phyloP scores from a whole-genome alignment of 2,113 vertebrate species.

The Takifugu bimaculatus region DNA sequence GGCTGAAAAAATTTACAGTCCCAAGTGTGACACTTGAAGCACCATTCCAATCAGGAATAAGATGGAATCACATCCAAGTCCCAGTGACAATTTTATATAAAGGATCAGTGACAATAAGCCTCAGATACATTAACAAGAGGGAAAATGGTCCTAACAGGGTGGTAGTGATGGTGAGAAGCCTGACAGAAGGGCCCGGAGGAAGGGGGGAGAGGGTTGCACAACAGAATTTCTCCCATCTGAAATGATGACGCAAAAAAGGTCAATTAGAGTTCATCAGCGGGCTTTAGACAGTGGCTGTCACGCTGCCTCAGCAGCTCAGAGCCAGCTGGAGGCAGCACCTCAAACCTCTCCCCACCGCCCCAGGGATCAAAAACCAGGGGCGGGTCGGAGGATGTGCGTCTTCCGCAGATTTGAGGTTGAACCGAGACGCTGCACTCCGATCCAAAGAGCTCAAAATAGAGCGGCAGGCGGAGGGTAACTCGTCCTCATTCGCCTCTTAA shows the following conservation, averaged over 20 bases:
- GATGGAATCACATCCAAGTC: too few species aligned
- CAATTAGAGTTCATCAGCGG: constrained; percentile 43
- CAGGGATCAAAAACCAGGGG: constrained; percentile 54
- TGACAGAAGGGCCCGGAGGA: too few species aligned
- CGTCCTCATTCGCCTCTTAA: neutral
- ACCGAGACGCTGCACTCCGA: constrained; percentile 14
- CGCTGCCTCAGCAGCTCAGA: constrained; percentile 52
- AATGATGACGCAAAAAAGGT: constrained; percentile 10
- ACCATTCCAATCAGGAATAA: constrained; percentile 4
- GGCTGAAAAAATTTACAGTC: too few species aligned
- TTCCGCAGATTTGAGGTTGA: constrained; percentile 56
- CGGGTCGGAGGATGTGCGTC: constrained; percentile 65
- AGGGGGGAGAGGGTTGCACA: neutral
- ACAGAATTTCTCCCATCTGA: constrained; percentile 8
- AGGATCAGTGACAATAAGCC: too few species aligned
- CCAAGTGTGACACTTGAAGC: neutral
- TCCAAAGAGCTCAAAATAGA: constrained; percentile 30
- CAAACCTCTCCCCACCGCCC: constrained; percentile 7
- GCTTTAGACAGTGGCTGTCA: constrained; percentile 40
- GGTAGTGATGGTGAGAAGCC: too few species aligned
- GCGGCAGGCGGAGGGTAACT: constrained; percentile 40
- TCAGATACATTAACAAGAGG: too few species aligned
- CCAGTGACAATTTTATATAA: too few species aligned
- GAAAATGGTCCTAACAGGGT: too few species aligned
- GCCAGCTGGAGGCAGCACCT: constrained; percentile 42